These are phyloP conservation scores for Sphaerodactylus townsendi DNA, from an alignment of 2,113 vertebrate genomes.

Conservation along the genomic window DNA sequence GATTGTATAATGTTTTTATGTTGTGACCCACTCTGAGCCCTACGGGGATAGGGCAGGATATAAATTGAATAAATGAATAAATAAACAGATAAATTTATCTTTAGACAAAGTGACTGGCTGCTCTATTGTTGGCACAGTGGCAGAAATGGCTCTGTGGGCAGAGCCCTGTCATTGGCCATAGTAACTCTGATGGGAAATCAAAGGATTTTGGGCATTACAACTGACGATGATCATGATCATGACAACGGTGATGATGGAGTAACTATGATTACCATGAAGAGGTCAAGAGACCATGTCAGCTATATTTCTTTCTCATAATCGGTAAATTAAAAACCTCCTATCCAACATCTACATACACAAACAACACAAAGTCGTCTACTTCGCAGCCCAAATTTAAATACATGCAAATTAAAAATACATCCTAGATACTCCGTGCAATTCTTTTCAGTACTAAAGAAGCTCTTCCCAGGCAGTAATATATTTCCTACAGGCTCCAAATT, in stretches of 20 bases:
- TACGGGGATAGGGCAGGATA: no score
- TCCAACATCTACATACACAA: not conserved
- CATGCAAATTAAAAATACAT: not conserved
- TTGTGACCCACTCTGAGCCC: no score
- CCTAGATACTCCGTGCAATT: not conserved
- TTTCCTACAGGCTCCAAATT: not conserved
- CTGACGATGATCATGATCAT: not conserved
- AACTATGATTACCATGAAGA: not conserved
- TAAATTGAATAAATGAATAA: no score
- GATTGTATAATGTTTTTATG: no score
- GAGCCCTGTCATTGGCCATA: not conserved
- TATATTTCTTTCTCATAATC: not conserved
- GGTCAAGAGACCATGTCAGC: fast-evolving
- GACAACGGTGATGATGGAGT: not conserved
- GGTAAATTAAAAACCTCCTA: not conserved
- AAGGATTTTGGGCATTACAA: not conserved
- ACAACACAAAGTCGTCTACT: not conserved
- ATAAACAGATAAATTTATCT: not conserved
- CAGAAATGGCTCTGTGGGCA: not conserved
- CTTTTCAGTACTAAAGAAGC: not conserved
- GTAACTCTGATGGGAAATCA: not conserved
- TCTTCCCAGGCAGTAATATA: not conserved
- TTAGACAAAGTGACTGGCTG: not conserved
- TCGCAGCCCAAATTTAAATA: not conserved
- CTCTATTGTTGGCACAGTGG: not conserved